phyloP scores from a whole-genome alignment of 2,113 vertebrate genomes.

The Gobio gobio region DNA sequence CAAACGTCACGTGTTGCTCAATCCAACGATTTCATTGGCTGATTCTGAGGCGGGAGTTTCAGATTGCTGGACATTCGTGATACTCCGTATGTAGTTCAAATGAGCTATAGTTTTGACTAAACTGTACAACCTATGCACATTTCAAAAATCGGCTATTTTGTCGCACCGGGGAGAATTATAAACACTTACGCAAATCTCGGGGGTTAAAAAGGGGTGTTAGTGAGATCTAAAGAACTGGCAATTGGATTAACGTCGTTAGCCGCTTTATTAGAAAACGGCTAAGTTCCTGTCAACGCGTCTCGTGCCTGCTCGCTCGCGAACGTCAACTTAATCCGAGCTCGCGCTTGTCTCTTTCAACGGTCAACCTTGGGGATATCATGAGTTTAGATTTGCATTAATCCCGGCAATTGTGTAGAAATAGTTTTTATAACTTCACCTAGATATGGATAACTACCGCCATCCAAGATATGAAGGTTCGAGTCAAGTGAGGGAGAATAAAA shows the following conservation, averaged over 20 bases:
- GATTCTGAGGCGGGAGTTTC: slow-evolving; percentile 36
- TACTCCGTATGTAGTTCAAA: not conserved
- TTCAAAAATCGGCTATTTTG: not conserved
- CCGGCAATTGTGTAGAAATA: not conserved
- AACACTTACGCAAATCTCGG: not conserved
- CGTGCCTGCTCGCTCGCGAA: not conserved
- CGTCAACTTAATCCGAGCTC: slow-evolving; percentile 39
- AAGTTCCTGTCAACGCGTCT: not conserved
- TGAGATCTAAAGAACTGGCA: slow-evolving; percentile 30
- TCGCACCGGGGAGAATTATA: not conserved
- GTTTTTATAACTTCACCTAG: not conserved
- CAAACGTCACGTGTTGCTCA: not conserved
- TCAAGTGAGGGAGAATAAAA: slow-evolving; percentile 67
- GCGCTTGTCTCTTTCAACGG: not conserved
- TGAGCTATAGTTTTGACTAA: not conserved
- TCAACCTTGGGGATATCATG: not conserved
- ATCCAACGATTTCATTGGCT: slow-evolving; percentile 22
- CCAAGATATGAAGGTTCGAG: slow-evolving; percentile 58
- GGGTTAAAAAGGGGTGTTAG: not conserved
- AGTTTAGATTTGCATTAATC: not conserved
- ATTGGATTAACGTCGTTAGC: slow-evolving; percentile 48
- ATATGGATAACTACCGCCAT: slow-evolving; percentile 72
- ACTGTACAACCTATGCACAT: not conserved
- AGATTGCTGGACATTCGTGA: not conserved
- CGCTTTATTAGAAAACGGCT: slow-evolving; percentile 21